Base-by-base conservation (phyloP, 2,888 invertebrate species). In the Eremobia ochroleuca region DNA sequence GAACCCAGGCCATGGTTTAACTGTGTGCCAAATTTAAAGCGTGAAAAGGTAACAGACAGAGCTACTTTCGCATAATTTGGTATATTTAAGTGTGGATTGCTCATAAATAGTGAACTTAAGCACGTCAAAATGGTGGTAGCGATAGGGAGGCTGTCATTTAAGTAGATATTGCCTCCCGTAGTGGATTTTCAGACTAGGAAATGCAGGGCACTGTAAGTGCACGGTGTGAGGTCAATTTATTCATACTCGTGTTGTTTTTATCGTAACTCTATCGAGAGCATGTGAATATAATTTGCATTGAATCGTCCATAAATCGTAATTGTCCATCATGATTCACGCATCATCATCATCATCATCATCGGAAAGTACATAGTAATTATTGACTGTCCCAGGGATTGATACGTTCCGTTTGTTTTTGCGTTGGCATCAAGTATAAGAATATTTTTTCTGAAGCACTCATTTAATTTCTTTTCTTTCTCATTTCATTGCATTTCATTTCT, bases 281-380 rank as follows among this genome's bases (percentile, higher is more conserved):
- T 78, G 46, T n/a, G 31, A 49, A 59, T 34, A 4, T 34, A 34
- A 77, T 79, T 69, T 59, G 15, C 59, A 61, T 59, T 79, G n/a
- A 79, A 69, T 49, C 31, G 69, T 59, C 6, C 21, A 40, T 76
- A 37, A 58, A 40, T 79, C 21, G 59, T 49, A 49, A 59, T 49
- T 59, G 31, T 31, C 21, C 49, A 59, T 46, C 37, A 40, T 49
- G 49, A 70, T 61, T 59, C 40, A 31, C 6, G 55, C 13, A 46
- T 59, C 43, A 18, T 37, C 62, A 40, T 28, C 34, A 13, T 43
- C 13, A 46, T 59, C 43, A 18, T 37, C 62, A 40, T 28, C 34
- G 15, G 4, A 34, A 28, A 49, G 21, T 6, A 68, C 31, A 49
- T 64, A 13, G 3, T n/a, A 11, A 64, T 5, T 46, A 11, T 8